A percentile compares a stretch with the other conserved stretches of the same genome.
Evolutionary conservation across 30 jellyfish, hydroid and myxozoan genomes (phyloP).

Genomic region (Rhopilema esculentum): DNA sequence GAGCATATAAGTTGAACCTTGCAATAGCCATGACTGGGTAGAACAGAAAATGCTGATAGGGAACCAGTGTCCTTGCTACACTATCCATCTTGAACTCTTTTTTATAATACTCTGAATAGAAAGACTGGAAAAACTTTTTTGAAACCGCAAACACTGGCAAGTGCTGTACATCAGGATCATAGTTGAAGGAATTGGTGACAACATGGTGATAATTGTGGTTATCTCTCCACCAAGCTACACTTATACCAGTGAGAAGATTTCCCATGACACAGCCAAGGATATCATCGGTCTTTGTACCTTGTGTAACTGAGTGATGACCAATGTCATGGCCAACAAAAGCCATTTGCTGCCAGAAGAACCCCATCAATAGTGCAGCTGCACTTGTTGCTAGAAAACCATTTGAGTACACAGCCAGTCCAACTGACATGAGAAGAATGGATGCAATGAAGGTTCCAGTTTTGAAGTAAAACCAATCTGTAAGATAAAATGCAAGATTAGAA

Average conservation of each 20-base stretch:
- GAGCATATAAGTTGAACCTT: conserved; percentile 90
- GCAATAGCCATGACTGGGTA: conserved; percentile 93
- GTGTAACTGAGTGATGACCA: conserved; percentile 96
- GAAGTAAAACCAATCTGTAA: conserved; percentile 78
- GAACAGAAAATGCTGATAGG: conserved; percentile 85
- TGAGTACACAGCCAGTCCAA: conserved; percentile 32
- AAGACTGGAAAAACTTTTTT: conserved; percentile 72
- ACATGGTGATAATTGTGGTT: conserved; percentile 93
- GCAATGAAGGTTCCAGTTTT: conserved; percentile 48
- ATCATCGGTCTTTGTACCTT: conserved; percentile 73
- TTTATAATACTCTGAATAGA: conserved; percentile 83
- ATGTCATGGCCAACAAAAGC: conserved; percentile 98
- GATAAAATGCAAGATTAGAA: background rate
- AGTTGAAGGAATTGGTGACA: conserved; percentile 84
- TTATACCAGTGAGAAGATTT: conserved; percentile 83
- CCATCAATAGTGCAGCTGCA: conserved; percentile 81
- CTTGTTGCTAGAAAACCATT: conserved; percentile 39
- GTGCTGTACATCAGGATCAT: conserved; percentile 97
- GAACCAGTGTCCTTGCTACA: conserved; percentile 62
- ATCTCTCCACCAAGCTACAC: conserved; percentile 97
- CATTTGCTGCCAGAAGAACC: conserved; percentile 96
- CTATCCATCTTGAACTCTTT: conserved; percentile 71
- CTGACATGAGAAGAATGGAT: conserved; percentile 49
- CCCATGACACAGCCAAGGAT: conserved; percentile 78
- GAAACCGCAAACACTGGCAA: conserved; percentile 92